Conservation (phyloP, 2,888 invertebrate species). For the Cremastobaeus sp. region DNA sequence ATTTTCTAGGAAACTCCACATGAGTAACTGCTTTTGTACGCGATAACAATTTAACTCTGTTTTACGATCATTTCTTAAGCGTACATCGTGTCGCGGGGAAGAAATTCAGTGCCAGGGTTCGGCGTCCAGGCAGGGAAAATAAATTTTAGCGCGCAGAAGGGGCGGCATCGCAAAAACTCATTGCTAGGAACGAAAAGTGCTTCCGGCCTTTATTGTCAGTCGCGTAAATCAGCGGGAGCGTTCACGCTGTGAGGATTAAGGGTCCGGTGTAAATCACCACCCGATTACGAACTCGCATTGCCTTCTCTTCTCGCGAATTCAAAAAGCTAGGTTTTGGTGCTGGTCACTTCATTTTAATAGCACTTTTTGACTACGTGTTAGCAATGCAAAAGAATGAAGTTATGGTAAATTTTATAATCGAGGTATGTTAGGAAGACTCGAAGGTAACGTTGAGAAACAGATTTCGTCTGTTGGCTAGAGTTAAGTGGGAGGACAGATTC, state of each 20-base stretch:
- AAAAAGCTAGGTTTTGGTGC: conserved; percentile 49
- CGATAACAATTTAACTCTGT: conserved; percentile 58
- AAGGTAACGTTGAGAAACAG: too few species aligned
- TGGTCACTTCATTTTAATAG: conserved; percentile 47
- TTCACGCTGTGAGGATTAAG: conserved; percentile 67
- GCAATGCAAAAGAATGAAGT: conserved; percentile 12
- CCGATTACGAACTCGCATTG: conserved; percentile 68
- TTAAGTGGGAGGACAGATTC: conserved; percentile 40
- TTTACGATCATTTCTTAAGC: conserved; percentile 58
- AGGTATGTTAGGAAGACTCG: too few species aligned
- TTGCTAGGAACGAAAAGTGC: conserved; percentile 68
- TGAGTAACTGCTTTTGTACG: conserved; percentile 52
- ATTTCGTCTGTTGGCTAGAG: conserved; percentile 62
- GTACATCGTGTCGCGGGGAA: conserved; percentile 56
- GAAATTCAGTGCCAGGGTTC: conserved; percentile 42
- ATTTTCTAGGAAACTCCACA: conserved; percentile 21
- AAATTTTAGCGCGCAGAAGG: conserved; percentile 60
- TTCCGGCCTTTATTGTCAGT: conserved; percentile 69
- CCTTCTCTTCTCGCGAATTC: conserved; percentile 56
- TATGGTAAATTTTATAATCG: too few species aligned
- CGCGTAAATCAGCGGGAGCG: conserved; percentile 68
- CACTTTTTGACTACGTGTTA: background rate
- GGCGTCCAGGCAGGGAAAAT: conserved; percentile 55
- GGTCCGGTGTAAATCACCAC: conserved; percentile 68
- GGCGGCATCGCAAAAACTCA: conserved; percentile 66